These are phyloP conservation scores for Himalopsyche phryganea DNA, from an alignment of 1,140 invertebrate genomes.

Conservation along the genomic window DNA sequence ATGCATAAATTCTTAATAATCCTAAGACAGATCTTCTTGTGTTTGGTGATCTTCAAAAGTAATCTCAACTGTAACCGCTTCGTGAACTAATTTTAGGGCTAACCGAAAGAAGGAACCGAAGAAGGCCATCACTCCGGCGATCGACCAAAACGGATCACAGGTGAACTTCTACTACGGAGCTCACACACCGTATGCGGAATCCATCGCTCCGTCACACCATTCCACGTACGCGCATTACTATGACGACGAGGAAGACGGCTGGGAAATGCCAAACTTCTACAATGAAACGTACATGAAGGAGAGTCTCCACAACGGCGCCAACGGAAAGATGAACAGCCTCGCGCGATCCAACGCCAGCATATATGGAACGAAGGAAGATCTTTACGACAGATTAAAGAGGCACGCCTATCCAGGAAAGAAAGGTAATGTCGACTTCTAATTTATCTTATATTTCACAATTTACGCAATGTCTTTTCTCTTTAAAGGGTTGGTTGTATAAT, in stretches of 20 bases:
- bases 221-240: conserved; percentile 95
- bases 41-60: too few relatives aligned
- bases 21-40: too few relatives aligned
- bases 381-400: conserved; percentile 91
- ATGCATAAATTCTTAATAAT: too few relatives aligned
- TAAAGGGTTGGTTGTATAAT: neutral
- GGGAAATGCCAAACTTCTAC: conserved; percentile 97
- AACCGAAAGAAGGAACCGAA: conserved; percentile 81
- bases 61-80: conserved; percentile 6
- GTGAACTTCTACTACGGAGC: conserved; percentile 96
- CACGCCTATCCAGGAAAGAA: conserved; percentile 95
- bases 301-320: conserved; percentile 73
- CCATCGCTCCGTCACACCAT: conserved; percentile 91
- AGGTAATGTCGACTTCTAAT: conserved; percentile 56
- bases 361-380: conserved; percentile 92
- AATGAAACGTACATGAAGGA: conserved; percentile 97
- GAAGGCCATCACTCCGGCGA: conserved; percentile 80
- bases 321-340: conserved; percentile 83
- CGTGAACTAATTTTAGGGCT: conserved; percentile 52
- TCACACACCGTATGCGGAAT: conserved; percentile 85
- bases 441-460: neutral
- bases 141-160: conserved; percentile 85
- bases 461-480: too few relatives aligned
- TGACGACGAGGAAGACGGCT: conserved; percentile 91
- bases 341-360: conserved; percentile 89